Evolutionary conservation across 2,113 vertebrate species (phyloP), one percentile per base, ranked within the genome.

Genomic region (Cottus gobio): DNA sequence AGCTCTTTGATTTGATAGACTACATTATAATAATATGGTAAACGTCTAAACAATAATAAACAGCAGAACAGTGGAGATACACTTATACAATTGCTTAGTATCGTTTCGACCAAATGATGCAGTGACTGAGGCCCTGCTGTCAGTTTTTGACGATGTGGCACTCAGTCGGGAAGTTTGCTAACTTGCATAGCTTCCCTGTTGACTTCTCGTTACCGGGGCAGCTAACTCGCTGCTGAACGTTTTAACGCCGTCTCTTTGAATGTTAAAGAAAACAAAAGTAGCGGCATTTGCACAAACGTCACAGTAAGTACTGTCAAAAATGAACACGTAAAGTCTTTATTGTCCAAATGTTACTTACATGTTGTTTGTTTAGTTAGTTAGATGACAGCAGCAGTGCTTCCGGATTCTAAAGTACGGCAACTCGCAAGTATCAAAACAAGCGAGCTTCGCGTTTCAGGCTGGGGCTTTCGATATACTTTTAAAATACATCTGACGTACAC

Each of bases 111-210:
- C 12, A 6, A 6, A 7, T 20, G 37, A 30, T 13, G 24, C 2
- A 31, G 15, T 24, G 36, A n/a, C 24, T 20, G 30, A 37, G 34
- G 82, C 61, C 57, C 58, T 52, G 68, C 4, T 67, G 56, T 68
- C 48, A 75, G 57, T 71, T 60, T 60, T n/a, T 91, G 90, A 83
- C 80, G 75, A 93, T 93, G 92, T 93, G 92, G 92, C 91, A 91
- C 52, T 50, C 5, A 70, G 26, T 24, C 57, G 1, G 61, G 37
- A 85, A 86, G 74, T 88, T 85, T 60, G 86, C 86, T 88, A 84
- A 83, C 83, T 79, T n/a, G 1, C 26, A 22, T 76, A 89, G 83
- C 86, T 7, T 68, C 10, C 0, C 67, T 46, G 61, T 48, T 54
- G 1, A 84, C 50, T 78, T 76, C 11, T 28, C 65, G 1, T 44